A percentile compares a stretch with the other conserved stretches of the same genome.
Conservation (phyloP, 1,140 invertebrate species). For the Cherax quadricarinatus region DNA sequence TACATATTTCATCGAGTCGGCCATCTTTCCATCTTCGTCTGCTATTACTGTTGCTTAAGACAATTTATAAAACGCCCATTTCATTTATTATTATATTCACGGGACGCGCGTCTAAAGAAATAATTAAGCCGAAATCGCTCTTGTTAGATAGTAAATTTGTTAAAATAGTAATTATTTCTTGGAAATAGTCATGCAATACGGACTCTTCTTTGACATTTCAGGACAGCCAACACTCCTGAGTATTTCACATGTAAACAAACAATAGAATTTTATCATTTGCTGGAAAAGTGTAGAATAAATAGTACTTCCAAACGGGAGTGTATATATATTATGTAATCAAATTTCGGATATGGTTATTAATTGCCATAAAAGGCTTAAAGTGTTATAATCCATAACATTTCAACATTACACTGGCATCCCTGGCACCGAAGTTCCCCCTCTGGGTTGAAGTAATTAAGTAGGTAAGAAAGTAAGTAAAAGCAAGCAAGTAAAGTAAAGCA, state of each 20-base stretch:
- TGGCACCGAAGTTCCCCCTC: not conserved
- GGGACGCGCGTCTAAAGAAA: not conserved
- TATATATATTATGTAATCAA: not conserved
- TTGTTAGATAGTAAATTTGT: not conserved
- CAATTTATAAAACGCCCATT: not conserved
- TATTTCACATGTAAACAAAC: conserved; percentile 53
- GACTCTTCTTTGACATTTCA: conserved; percentile 27
- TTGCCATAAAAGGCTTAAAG: not conserved
- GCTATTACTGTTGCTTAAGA: not conserved
- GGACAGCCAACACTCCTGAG: conserved; percentile 37
- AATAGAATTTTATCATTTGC: not conserved
- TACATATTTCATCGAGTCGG: conserved; percentile 70
- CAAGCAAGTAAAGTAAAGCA: no score
- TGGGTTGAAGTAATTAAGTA: not conserved
- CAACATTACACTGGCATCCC: not conserved
- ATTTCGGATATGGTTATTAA: not conserved
- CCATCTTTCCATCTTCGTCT: conserved; percentile 64
- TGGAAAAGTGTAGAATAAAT: not conserved
- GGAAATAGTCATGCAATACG: not conserved
- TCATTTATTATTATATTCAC: not conserved
- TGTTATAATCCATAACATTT: not conserved
- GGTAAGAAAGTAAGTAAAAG: no score
- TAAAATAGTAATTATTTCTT: not conserved
- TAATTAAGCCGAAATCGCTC: not conserved
- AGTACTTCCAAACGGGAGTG: not conserved